Percentiles rank a stretch among this genome's conserved stretches.
phyloP scores from a whole-genome alignment of 2,113 vertebrate species.

The Lota lota region DNA sequence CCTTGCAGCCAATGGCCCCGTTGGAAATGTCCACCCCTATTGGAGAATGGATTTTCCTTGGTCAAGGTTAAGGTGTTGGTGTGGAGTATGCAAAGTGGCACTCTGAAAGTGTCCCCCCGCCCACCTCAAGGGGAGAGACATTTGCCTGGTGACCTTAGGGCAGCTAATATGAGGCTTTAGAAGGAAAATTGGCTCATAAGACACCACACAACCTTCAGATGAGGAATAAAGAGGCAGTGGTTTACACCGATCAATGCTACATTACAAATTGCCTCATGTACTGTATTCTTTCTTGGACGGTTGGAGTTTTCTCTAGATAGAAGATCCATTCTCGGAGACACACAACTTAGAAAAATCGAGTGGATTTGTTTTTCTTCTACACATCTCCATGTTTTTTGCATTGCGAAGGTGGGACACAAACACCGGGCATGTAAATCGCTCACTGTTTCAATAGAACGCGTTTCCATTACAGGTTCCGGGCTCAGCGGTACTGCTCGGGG shows the following conservation, averaged over 20 bases:
- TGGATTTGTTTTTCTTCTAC: constrained; percentile 33
- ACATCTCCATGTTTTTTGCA: constrained; percentile 25
- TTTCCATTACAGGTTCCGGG: constrained; percentile 72
- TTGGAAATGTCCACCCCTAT: constrained; percentile 67
- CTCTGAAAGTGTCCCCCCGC: constrained; percentile 56
- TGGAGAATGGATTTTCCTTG: constrained; percentile 63
- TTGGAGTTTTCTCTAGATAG: too few relatives aligned
- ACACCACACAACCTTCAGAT: constrained; percentile 52
- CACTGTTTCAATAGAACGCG: constrained; percentile 68
- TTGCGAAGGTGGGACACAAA: constrained; percentile 50
- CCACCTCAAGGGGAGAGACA: constrained; percentile 34
- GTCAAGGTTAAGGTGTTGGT: constrained; percentile 71
- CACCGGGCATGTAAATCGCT: constrained; percentile 62
- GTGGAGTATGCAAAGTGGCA: constrained; percentile 60
- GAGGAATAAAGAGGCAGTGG: constrained; percentile 35
- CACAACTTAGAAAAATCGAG: constrained; percentile 53
- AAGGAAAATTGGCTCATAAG: constrained; percentile 51
- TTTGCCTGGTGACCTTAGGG: constrained; percentile 73
- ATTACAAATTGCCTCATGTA: constrained; percentile 55
- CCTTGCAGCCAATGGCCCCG: constrained; percentile 34
- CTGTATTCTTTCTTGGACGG: constrained; percentile 29
- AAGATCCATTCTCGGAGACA: constrained; percentile 8
- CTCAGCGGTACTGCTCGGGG: constrained; percentile 60
- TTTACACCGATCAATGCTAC: constrained; percentile 55
- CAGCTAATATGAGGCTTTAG: constrained; percentile 57